Conservation (phyloP, 1,140 invertebrate species). For the Leguminivora glycinivorella region DNA sequence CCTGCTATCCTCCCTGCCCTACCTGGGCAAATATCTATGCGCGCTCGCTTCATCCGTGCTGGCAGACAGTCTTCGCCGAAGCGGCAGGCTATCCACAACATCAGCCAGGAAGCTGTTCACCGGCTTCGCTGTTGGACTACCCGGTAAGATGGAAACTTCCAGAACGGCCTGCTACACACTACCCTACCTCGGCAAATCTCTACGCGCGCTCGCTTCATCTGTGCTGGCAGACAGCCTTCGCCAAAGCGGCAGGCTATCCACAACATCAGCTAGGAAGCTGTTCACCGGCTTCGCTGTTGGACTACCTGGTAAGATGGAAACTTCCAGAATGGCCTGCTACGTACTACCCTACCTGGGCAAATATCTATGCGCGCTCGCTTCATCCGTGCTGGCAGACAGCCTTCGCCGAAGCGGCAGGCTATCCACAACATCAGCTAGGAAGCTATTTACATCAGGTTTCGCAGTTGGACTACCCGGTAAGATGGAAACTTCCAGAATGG, state of each 20-base stretch:
- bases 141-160: too few relatives aligned
- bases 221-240: conserved; percentile 85
- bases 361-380: conserved; percentile 86
- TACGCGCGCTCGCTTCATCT: conserved; percentile 86
- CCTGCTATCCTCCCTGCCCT: conserved; percentile 92
- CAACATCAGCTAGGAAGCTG: conserved; percentile 81
- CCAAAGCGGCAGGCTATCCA: conserved; percentile 82
- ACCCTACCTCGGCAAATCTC: conserved; percentile 92
- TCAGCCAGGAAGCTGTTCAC: conserved; percentile 79
- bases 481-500: conserved; percentile 86
- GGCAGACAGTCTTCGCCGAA: conserved; percentile 84
- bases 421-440: conserved; percentile 83
- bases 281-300: conserved; percentile 72
- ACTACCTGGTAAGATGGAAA: conserved; percentile 55
- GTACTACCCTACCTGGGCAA: conserved; percentile 93
- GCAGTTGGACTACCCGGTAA: conserved; percentile 70
- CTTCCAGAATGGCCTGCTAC: conserved; percentile 89
- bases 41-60: conserved; percentile 84
- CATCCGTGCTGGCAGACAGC: conserved; percentile 85
- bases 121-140: conserved; percentile 66
- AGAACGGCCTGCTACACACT: conserved; percentile 93
- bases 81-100: conserved; percentile 84
- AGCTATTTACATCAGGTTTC: conserved; percentile 69
- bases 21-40: conserved; percentile 90
- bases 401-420: conserved; percentile 82